Evolutionary conservation across 2,888 invertebrate species (phyloP), one percentile per base, ranked within the genome.

Genomic region (Tetramorium bicarinatum): DNA sequence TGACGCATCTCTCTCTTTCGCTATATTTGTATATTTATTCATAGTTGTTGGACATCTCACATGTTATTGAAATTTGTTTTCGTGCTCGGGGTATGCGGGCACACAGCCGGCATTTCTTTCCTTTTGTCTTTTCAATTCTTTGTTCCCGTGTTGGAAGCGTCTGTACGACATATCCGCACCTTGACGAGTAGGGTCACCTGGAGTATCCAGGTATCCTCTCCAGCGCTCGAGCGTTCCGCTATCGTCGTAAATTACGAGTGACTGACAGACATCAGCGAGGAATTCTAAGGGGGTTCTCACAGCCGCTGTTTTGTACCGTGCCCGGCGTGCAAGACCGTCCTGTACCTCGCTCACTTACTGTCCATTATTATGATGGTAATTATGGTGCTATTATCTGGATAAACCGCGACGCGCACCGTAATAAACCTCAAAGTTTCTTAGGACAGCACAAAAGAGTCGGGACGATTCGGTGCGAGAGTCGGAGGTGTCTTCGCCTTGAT

Each of bases 201-300:
- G 84, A 81, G 83, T 83, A 79, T 85, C 87, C 71, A 85, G 81
- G 71, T 47, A 79, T 80, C 59, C 59, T 56, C 59, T 56, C 59
- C 34, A 44, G 72, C 79, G n/a, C 83, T 62, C 67, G 82, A 47
- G 74, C 84, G 84, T 90, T 86, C 84, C 86, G 85, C 88, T 86
- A 88, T 89, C 88, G 87, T 84, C 90, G 90, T 90, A 89, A 90
- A 90, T 90, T 90, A 88, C 87, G 87, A 90, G 85, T 88, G 90
- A 90, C 86, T 90, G 90, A 89, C 90, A 88, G 89, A 85, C 90
- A 90, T 90, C 90, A 87, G 88, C 82, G 83, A 84, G 90, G 90
- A 90, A 90, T 90, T 90, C 87, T 88, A 85, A 88, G 81, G 86
- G 72, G 90, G 84, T 85, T 90, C 88, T 88, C 87, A 83, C 89